Conservation (phyloP, 2,888 invertebrate genomes). For the Polydrusus cervinus region DNA sequence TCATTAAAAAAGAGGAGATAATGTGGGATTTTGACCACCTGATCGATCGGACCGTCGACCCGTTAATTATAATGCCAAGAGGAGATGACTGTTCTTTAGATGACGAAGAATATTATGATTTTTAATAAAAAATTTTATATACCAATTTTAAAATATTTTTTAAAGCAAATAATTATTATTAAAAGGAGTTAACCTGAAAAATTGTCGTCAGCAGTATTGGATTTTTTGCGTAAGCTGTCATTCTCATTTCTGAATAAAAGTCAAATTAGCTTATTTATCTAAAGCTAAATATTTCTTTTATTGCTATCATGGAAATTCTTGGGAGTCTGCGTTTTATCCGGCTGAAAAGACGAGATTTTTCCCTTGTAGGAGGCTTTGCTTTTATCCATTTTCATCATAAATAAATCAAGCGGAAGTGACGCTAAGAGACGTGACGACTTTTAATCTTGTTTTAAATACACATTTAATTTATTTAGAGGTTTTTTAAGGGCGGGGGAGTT, state of each 20-base stretch:
- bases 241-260: constrained; percentile 5
- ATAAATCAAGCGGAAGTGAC: constrained; percentile 26
- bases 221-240: not conserved
- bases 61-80: too few species aligned
- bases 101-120: too few species aligned
- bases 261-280: constrained; percentile 23
- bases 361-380: constrained; percentile 8
- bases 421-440: constrained; percentile 20
- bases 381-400: constrained; percentile 22
- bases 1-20: too few species aligned
- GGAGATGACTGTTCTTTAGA: too few species aligned
- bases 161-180: too few species aligned
- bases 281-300: constrained; percentile 23
- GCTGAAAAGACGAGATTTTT: constrained; percentile 9
- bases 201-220: not conserved
- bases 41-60: too few species aligned
- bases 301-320: constrained; percentile 15
- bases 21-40: too few species aligned
- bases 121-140: too few species aligned
- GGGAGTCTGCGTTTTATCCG: constrained; percentile 17
- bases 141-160: too few species aligned
- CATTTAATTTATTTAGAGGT: constrained; percentile 25
- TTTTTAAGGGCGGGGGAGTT: not conserved
- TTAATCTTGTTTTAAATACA: constrained; percentile 27
- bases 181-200: not conserved